A percentile compares a stretch with the other conserved stretches of the same genome.
phyloP scores from a whole-genome alignment of 2,888 invertebrate species.

The Deroplatys truncata region DNA sequence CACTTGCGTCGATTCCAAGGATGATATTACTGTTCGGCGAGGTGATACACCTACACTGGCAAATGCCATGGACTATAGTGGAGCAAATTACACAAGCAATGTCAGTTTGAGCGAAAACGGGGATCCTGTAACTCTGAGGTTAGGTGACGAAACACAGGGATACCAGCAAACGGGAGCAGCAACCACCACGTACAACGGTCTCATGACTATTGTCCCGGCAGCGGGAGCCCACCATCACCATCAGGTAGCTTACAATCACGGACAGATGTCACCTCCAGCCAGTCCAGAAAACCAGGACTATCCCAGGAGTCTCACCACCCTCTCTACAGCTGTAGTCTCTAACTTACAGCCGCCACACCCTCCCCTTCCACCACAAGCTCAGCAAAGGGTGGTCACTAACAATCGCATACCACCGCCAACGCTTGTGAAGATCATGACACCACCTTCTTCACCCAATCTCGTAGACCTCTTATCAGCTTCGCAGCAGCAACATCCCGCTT shows the following conservation, averaged over 20 bases:
- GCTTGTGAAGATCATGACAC: conserved; percentile 46
- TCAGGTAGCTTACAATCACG: conserved; percentile 35
- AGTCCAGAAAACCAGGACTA: conserved; percentile 41
- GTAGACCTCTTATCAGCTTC: conserved; percentile 39
- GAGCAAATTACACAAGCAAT: neutral
- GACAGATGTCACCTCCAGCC: conserved; percentile 44
- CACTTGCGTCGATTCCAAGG: neutral
- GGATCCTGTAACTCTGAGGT: neutral
- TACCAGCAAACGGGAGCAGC: conserved; percentile 3
- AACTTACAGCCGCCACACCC: neutral
- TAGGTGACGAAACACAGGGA: conserved; percentile 10
- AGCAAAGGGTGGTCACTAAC: conserved; percentile 15
- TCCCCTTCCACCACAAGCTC: conserved; percentile 8
- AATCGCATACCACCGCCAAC: conserved; percentile 19
- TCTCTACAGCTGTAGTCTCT: neutral
- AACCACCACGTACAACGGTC: conserved; percentile 36
- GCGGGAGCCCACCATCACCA: neutral
- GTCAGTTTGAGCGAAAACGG: conserved; percentile 14
- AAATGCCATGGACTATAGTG: conserved; percentile 3
- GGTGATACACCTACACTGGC: neutral
- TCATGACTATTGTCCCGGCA: conserved; percentile 40
- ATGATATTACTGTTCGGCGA: neutral
- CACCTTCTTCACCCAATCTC: conserved; percentile 51
- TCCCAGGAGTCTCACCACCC: conserved; percentile 21
- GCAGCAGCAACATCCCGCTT: conserved; percentile 27